Percentiles rank a stretch among this genome's conserved stretches.
phyloP scores from a whole-genome alignment of 2,113 vertebrate species.

The Chloropsis hardwickii region DNA sequence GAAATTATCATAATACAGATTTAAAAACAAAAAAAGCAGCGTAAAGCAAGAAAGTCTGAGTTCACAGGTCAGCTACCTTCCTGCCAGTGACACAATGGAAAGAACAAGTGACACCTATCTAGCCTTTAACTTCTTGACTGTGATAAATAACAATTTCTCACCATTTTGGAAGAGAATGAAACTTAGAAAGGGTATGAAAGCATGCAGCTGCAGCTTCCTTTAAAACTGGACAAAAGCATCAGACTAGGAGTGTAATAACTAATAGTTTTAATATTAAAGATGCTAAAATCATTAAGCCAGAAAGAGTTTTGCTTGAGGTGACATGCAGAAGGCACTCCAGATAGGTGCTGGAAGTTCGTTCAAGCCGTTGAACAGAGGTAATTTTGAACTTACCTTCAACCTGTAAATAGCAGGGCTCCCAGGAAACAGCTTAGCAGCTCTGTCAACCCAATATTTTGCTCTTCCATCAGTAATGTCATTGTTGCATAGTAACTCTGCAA shows the following conservation, averaged over 20 bases:
- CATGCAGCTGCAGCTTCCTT: background rate
- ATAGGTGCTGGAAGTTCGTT: background rate
- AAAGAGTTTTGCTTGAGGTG: background rate
- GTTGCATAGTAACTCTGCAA: constrained; percentile 90
- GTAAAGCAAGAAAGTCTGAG: background rate
- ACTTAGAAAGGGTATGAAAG: background rate
- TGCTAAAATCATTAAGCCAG: background rate
- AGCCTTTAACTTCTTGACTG: background rate
- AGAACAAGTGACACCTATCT: background rate
- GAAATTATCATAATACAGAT: background rate
- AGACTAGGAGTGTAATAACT: background rate
- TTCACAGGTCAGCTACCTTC: background rate
- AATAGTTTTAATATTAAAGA: background rate
- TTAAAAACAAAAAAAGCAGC: background rate
- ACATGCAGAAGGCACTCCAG: background rate
- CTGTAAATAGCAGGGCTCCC: constrained; percentile 86
- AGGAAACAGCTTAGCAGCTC: constrained; percentile 88
- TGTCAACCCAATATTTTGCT: constrained; percentile 96
- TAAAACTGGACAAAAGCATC: background rate
- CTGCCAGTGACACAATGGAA: background rate
- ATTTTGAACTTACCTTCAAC: constrained; percentile 80
- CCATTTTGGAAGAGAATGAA: background rate
- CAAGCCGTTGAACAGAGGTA: background rate
- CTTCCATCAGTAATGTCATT: constrained; percentile 84
- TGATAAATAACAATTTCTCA: background rate